These are phyloP conservation scores for Lanius collurio DNA, from an alignment of 2,113 vertebrate genomes.

Conservation along the genomic window DNA sequence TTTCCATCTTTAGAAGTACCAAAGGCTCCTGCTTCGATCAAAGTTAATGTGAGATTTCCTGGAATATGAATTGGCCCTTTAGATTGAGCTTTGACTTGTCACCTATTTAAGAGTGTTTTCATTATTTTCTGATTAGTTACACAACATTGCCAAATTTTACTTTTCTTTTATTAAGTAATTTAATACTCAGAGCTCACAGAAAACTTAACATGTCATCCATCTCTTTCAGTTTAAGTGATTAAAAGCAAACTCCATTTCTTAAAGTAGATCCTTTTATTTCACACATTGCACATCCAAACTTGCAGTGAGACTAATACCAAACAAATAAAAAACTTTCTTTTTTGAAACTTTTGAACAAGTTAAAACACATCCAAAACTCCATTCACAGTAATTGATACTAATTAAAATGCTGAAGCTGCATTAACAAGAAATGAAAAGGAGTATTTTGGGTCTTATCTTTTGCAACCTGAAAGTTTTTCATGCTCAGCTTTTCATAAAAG, in stretches of 20 bases:
- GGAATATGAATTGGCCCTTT: not conserved
- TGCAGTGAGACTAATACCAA: slow-evolving; percentile 39
- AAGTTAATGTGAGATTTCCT: slow-evolving; percentile 7
- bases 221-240: slow-evolving; percentile 44
- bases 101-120: slow-evolving; percentile 28
- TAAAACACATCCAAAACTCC: slow-evolving; percentile 45
- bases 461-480: slow-evolving; percentile 43
- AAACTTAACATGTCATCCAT: slow-evolving; percentile 29
- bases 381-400: slow-evolving; percentile 50
- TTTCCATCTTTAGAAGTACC: slow-evolving; percentile 10
- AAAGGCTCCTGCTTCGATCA: not conserved
- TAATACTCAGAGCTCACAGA: slow-evolving; percentile 34
- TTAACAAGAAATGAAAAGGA: slow-evolving; percentile 62
- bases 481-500: slow-evolving; percentile 46
- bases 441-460: slow-evolving; percentile 62
- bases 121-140: slow-evolving; percentile 52
- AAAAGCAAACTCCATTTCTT: slow-evolving; percentile 44
- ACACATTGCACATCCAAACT: slow-evolving; percentile 45
- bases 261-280: not conserved
- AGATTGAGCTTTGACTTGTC: slow-evolving; percentile 24
- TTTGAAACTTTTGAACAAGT: slow-evolving; percentile 59
- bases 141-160: slow-evolving; percentile 10
- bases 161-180: slow-evolving; percentile 60
- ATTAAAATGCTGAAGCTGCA: slow-evolving; percentile 62
- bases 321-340: slow-evolving; percentile 57